These are phyloP conservation scores for Digitonthophagus gazella DNA, from an alignment of 2,888 invertebrate species.

Conservation along the genomic window DNA sequence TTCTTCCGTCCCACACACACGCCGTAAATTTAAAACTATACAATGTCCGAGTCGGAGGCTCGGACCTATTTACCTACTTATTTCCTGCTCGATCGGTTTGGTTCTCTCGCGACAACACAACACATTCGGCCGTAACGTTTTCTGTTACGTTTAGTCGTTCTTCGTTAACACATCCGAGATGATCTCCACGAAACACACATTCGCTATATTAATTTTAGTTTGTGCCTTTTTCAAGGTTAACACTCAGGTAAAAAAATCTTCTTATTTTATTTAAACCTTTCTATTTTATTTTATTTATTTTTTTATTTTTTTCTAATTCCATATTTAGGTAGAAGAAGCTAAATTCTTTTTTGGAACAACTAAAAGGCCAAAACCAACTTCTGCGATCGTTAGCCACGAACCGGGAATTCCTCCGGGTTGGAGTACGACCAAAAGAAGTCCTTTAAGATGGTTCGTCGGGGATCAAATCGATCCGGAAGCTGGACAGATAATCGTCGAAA, in stretches of 20 bases:
- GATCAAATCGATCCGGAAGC: constrained; percentile 3
- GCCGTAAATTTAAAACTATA: too few species aligned
- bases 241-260: not conserved
- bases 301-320: not conserved
- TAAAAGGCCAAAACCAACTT: constrained; percentile 31
- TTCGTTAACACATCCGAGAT: not conserved
- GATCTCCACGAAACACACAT: not conserved
- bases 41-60: too few species aligned
- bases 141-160: too few species aligned
- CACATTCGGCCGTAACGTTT: too few species aligned
- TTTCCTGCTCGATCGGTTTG: constrained; percentile 28
- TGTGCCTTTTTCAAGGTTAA: not conserved
- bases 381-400: constrained; percentile 34
- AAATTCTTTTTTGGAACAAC: constrained; percentile 8
- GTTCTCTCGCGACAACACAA: too few species aligned
- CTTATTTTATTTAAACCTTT: too few species aligned
- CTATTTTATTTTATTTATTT: not conserved
- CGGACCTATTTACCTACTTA: constrained; percentile 27
- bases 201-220: not conserved
- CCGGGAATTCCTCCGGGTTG: constrained; percentile 39
- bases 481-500: constrained; percentile 21
- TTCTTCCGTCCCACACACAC: too few species aligned
- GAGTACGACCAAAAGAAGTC: constrained; percentile 28
- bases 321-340: not conserved
- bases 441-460: constrained; percentile 1